A percentile compares a stretch with the other conserved stretches of the same genome.
These are phyloP conservation scores for Papilio gigon DNA, from an alignment of 2,888 invertebrate species.

Conservation along the genomic window DNA sequence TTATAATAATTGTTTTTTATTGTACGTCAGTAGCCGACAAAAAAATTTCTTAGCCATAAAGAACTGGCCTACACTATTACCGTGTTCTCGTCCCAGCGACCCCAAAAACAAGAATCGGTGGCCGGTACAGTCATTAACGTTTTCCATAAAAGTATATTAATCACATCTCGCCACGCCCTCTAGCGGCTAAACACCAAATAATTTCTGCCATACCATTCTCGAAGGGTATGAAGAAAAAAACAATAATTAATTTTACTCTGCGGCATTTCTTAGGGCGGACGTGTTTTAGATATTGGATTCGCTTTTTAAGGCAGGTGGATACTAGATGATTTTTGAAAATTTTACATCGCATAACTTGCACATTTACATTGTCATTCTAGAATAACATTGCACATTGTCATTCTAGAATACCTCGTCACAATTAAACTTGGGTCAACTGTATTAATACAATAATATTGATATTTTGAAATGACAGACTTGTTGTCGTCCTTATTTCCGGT, in stretches of 20 bases:
- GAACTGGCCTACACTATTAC: conserved; percentile 35
- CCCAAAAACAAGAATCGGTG: conserved; percentile 52
- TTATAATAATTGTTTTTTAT: conserved; percentile 25
- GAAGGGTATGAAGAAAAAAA: conserved; percentile 66
- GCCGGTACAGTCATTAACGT: conserved; percentile 71
- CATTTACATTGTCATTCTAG: too few species aligned
- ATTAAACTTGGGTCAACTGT: too few species aligned
- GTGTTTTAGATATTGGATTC: conserved; percentile 52
- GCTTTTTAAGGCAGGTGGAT: conserved; percentile 63
- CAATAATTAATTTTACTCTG: conserved; percentile 76
- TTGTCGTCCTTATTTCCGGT: too few species aligned
- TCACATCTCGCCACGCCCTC: conserved; percentile 73
- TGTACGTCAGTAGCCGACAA: conserved; percentile 9
- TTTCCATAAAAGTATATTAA: conserved; percentile 80
- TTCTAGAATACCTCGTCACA: too few species aligned
- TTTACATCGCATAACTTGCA: conserved; percentile 58
- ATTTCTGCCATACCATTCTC: conserved; percentile 76
- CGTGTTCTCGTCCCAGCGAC: conserved; percentile 45
- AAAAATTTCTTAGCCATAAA: conserved; percentile 27
- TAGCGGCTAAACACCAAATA: conserved; percentile 80
- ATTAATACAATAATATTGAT: too few species aligned
- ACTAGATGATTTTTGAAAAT: conserved; percentile 56
- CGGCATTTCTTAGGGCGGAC: conserved; percentile 69
- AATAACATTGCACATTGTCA: too few species aligned
- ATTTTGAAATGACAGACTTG: too few species aligned